A percentile compares a stretch with the other conserved stretches of the same genome.
Evolutionary conservation across 2,888 invertebrate species (phyloP).

Genomic region (Drosophila siamana): DNA sequence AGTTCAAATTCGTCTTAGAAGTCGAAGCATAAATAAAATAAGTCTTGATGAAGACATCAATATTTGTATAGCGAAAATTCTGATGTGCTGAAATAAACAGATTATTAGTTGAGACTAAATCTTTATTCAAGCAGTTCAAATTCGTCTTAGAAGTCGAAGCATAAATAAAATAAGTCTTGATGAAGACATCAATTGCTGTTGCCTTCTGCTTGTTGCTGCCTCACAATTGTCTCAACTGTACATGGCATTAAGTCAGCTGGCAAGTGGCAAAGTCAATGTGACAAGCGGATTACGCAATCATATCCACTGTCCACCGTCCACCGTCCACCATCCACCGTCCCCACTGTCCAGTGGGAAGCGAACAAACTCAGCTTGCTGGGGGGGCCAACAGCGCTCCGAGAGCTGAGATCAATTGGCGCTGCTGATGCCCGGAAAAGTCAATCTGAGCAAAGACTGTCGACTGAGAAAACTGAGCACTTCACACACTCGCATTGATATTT

Average conservation of each 20-base stretch:
- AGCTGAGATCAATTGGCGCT: constrained; percentile 48
- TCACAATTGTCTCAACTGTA: constrained; percentile 29
- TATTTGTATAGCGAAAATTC: too few relatives aligned
- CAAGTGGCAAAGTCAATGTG: constrained; percentile 35
- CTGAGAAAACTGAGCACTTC: constrained; percentile 35
- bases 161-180: background rate
- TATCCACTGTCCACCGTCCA: constrained; percentile 26
- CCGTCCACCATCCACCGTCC: too few relatives aligned
- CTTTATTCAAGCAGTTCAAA: too few relatives aligned
- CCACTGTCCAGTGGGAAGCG: background rate
- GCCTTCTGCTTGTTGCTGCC: background rate
- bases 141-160: background rate
- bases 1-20: background rate
- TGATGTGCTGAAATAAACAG: too few relatives aligned
- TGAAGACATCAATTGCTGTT: background rate
- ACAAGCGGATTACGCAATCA: constrained; percentile 73
- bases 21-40: background rate
- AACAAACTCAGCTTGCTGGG: background rate
- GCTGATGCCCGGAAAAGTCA: constrained; percentile 70
- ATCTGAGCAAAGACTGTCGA: constrained; percentile 39
- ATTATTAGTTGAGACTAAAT: too few relatives aligned
- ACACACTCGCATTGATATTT: constrained; percentile 51
- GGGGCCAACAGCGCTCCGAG: constrained; percentile 7
- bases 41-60: background rate
- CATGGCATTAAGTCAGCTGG: constrained; percentile 36